Evolutionary conservation across 2,888 invertebrate genomes (phyloP).

Genomic region (Pollenia amentaria): DNA sequence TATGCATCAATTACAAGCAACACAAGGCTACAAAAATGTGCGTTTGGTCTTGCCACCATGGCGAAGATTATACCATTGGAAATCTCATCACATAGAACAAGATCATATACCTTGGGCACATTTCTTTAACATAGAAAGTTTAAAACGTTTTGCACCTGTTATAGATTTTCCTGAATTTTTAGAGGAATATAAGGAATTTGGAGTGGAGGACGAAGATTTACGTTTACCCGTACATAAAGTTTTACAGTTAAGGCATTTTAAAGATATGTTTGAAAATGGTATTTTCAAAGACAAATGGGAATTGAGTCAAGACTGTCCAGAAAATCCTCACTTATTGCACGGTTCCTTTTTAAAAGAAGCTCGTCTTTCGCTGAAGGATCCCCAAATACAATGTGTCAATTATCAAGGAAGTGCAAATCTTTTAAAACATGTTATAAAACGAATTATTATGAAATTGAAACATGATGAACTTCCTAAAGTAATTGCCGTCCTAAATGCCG

Average conservation of each 20-base stretch:
- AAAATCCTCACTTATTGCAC: constrained; percentile 75
- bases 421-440: constrained; percentile 86
- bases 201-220: constrained; percentile 76
- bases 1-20: constrained; percentile 88
- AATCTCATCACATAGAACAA: constrained; percentile 86
- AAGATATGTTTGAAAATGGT: constrained; percentile 92
- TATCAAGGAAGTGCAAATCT: constrained; percentile 92
- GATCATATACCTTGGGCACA: constrained; percentile 90
- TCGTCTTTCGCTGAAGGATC: constrained; percentile 86
- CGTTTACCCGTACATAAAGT: constrained; percentile 89
- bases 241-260: constrained; percentile 93
- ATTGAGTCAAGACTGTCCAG: constrained; percentile 87
- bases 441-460: constrained; percentile 63
- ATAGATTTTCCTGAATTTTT: constrained; percentile 94
- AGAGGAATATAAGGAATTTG: constrained; percentile 85
- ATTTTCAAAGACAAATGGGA: constrained; percentile 94
- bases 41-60: constrained; percentile 95
- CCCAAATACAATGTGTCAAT: constrained; percentile 88
- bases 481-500: constrained; percentile 87
- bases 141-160: constrained; percentile 90
- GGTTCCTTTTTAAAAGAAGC: constrained; percentile 89
- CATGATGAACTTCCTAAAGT: constrained; percentile 75
- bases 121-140: constrained; percentile 93
- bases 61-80: constrained; percentile 96
- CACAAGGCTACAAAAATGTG: constrained; percentile 85